These are phyloP conservation scores for Agriotes lineatus DNA, from an alignment of 2,888 invertebrate species.

Conservation along the genomic window DNA sequence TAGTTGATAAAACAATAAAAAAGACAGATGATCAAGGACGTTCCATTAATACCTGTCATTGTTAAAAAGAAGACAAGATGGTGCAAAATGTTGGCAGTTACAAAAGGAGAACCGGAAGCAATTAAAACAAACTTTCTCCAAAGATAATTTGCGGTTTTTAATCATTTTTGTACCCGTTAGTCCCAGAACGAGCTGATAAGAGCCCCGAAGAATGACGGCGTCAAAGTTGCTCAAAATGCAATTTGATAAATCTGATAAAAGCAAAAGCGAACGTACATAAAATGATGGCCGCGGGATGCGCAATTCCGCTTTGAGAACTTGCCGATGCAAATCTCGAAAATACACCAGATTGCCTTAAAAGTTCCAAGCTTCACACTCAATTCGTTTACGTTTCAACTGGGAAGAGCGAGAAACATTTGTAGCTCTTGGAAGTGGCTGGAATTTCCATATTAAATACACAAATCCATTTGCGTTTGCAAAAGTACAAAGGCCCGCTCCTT, in stretches of 20 bases:
- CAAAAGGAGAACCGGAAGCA: neutral
- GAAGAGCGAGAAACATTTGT: conserved; percentile 15
- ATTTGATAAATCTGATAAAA: conserved; percentile 35
- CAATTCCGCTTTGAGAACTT: conserved; percentile 23
- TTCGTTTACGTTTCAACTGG: conserved; percentile 18
- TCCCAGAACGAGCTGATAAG: neutral
- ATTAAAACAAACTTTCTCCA: conserved; percentile 2
- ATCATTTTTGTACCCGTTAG: neutral
- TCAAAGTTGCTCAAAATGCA: conserved; percentile 30
- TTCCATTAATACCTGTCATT: too few species aligned
- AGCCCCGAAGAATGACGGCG: neutral
- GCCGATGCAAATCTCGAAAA: conserved; percentile 26
- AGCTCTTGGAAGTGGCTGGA: neutral
- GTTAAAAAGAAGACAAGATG: too few species aligned
- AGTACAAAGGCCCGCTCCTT: neutral
- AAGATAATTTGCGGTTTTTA: neutral
- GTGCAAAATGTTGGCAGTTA: too few species aligned
- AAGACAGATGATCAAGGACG: too few species aligned
- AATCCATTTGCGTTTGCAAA: conserved; percentile 1
- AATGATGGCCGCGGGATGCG: conserved; percentile 16
- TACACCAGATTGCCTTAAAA: conserved; percentile 25
- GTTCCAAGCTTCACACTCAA: conserved; percentile 15
- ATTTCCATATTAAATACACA: conserved; percentile 13
- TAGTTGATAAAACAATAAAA: too few species aligned
- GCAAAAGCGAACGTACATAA: conserved; percentile 14